phyloP scores from a whole-genome alignment of 1,140 invertebrate genomes.

The Gonioctena quinquepunctata region DNA sequence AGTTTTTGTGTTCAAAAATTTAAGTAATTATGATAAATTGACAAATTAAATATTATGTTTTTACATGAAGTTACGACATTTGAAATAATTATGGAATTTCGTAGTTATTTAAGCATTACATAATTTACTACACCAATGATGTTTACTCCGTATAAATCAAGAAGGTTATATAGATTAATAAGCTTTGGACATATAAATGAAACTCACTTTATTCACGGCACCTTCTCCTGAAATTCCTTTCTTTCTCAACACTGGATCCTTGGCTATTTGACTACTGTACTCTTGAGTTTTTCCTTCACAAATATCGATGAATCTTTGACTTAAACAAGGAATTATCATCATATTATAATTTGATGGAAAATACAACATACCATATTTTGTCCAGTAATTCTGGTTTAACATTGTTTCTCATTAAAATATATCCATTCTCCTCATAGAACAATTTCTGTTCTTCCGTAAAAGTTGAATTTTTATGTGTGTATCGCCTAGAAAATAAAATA shows the following conservation, averaged over 20 bases:
- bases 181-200: background rate
- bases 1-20: too few relatives aligned
- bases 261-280: background rate
- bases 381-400: background rate
- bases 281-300: background rate
- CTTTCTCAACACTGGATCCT: background rate
- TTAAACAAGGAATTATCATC: too few relatives aligned
- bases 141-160: too few relatives aligned
- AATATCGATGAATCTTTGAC: background rate
- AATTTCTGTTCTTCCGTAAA: background rate
- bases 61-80: too few relatives aligned
- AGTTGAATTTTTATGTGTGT: background rate
- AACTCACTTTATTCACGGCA: background rate
- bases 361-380: background rate
- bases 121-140: too few relatives aligned
- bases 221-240: background rate
- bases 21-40: too few relatives aligned
- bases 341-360: too few relatives aligned
- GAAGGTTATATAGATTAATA: too few relatives aligned
- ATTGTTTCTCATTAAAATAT: background rate
- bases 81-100: too few relatives aligned
- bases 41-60: too few relatives aligned
- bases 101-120: too few relatives aligned
- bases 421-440: background rate
- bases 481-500: too few relatives aligned